These are phyloP conservation scores for Eilema caniola DNA, from an alignment of 2,888 invertebrate species.

Conservation along the genomic window DNA sequence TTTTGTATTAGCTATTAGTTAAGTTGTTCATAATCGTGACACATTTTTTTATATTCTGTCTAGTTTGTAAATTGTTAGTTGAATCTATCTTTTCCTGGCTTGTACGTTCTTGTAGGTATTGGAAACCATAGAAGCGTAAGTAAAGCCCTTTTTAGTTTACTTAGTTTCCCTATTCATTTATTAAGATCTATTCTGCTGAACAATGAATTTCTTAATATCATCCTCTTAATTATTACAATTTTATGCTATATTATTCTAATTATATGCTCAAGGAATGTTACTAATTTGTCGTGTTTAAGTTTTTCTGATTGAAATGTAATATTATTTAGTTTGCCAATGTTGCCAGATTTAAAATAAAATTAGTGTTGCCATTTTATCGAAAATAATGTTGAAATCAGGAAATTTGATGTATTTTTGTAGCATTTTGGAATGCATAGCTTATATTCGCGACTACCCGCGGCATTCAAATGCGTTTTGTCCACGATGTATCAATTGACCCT, in stretches of 20 bases:
- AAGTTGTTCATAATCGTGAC: constrained; percentile 64
- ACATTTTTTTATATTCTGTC: constrained; percentile 44
- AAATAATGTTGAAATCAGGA: constrained; percentile 40
- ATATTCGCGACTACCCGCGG: constrained; percentile 21
- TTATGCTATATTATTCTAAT: too few species aligned
- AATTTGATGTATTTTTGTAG: constrained; percentile 54
- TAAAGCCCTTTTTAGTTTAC: constrained; percentile 55
- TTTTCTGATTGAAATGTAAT: constrained; percentile 50
- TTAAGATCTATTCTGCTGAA: constrained; percentile 70
- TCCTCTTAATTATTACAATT: constrained; percentile 45
- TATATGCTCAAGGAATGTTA: constrained; percentile 80
- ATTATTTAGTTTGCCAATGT: constrained; percentile 50
- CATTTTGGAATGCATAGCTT: constrained; percentile 38
- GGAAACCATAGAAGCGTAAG: constrained; percentile 58
- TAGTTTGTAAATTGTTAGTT: constrained; percentile 65
- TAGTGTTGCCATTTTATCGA: constrained; percentile 53
- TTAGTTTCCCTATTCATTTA: constrained; percentile 55
- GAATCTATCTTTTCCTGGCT: constrained; percentile 55
- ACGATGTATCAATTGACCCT: constrained; percentile 7
- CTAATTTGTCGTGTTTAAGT: constrained; percentile 53
- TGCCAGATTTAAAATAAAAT: constrained; percentile 49
- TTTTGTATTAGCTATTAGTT: constrained; percentile 59
- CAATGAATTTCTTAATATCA: constrained; percentile 72
- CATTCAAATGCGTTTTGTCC: constrained; percentile 15
- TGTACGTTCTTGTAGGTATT: constrained; percentile 57